These are phyloP conservation scores for Caranx melampygus DNA, from an alignment of 2,113 vertebrate species.

Conservation along the genomic window DNA sequence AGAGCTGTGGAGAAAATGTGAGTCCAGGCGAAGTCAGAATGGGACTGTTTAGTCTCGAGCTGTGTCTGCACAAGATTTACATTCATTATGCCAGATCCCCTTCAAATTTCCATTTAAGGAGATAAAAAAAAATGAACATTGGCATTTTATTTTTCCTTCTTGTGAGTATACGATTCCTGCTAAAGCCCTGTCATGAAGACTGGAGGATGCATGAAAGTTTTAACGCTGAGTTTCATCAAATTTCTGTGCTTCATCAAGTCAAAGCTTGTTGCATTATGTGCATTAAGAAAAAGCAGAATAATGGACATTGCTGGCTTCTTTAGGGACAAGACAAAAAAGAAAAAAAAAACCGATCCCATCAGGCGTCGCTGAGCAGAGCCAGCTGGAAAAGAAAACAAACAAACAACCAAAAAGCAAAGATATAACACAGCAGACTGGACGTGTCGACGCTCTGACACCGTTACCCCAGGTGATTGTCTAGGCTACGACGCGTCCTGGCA, in stretches of 20 bases:
- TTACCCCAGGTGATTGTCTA: conserved; percentile 1
- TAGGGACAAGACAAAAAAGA: too few relatives aligned
- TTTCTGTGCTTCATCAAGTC: not conserved
- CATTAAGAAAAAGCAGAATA: not conserved
- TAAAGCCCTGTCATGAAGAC: too few relatives aligned
- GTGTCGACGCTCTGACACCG: not conserved
- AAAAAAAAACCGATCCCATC: not conserved
- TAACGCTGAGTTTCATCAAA: not conserved
- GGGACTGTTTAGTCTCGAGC: conserved; percentile 19
- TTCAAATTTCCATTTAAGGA: not conserved
- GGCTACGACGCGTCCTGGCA: conserved; percentile 8
- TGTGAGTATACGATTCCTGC: not conserved
- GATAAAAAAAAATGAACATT: not conserved
- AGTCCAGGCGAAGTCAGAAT: not conserved
- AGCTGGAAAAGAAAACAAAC: too few relatives aligned
- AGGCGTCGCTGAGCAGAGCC: not conserved
- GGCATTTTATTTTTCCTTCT: not conserved
- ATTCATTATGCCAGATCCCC: not conserved
- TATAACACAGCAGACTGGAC: not conserved
- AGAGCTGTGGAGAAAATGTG: not conserved
- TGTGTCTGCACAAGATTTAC: not conserved
- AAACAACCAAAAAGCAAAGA: too few relatives aligned
- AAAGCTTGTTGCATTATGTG: too few relatives aligned
- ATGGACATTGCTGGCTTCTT: not conserved
- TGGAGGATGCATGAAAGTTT: too few relatives aligned